phyloP scores from a whole-genome alignment of 2,888 invertebrate species.

The Congeria kusceri region DNA sequence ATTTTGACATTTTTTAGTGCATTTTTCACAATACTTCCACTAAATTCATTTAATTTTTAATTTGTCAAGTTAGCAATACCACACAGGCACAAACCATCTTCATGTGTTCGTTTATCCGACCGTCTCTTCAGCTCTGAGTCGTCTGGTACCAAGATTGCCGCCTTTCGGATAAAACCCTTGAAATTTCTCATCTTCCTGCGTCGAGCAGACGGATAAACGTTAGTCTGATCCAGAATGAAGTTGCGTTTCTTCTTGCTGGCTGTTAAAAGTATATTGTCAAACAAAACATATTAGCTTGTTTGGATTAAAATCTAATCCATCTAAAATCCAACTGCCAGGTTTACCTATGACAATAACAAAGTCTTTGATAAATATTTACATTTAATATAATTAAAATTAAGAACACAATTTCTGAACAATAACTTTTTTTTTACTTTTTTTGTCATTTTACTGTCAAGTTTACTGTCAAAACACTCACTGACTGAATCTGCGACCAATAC shows the following conservation, averaged over 20 bases:
- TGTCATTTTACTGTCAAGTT: not conserved
- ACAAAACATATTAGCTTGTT: too few relatives aligned
- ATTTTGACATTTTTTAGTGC: too few relatives aligned
- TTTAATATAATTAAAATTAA: too few relatives aligned
- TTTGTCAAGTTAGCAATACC: not conserved
- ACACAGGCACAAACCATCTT: conserved; percentile 92
- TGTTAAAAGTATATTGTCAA: conserved; percentile 32
- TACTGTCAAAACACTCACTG: too few relatives aligned
- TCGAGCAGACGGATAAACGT: conserved; percentile 97
- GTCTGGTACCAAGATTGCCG: conserved; percentile 95
- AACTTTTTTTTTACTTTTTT: too few relatives aligned
- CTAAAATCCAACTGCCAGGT: too few relatives aligned
- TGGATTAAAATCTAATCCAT: too few relatives aligned
- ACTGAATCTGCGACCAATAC: too few relatives aligned
- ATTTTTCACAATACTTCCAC: not conserved
- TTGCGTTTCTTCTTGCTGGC: conserved; percentile 89
- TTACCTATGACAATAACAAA: too few relatives aligned
- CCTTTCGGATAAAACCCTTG: conserved; percentile 95
- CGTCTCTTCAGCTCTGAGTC: conserved; percentile 94
- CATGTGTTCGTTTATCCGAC: conserved; percentile 91
- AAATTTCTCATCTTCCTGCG: conserved; percentile 98
- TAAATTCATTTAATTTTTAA: too few relatives aligned
- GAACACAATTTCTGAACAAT: too few relatives aligned
- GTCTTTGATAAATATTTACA: too few relatives aligned
- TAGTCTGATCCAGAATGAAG: conserved; percentile 99